A percentile compares a stretch with the other conserved stretches of the same genome.
Conservation (phyloP, 2,113 vertebrate species). For the Microtus oregoni region DNA sequence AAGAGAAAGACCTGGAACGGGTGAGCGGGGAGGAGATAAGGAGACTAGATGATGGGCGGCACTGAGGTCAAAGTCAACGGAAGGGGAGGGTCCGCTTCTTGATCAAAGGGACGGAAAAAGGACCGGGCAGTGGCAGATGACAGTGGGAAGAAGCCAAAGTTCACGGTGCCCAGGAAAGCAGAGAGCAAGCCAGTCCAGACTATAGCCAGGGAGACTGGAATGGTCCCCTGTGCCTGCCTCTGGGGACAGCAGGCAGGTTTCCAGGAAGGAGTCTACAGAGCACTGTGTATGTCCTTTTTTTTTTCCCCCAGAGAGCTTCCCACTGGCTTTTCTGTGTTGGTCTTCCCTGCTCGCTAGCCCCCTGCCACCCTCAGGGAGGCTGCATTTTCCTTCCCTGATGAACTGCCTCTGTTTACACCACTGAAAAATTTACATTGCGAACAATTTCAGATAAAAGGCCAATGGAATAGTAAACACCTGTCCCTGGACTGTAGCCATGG, state of each 20-base stretch:
- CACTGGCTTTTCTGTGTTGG: background rate
- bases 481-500: background rate
- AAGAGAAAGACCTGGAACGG: background rate
- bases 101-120: constrained; percentile 54
- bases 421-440: background rate
- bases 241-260: background rate
- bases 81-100: background rate
- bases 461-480: background rate
- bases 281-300: background rate
- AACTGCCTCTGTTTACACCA: background rate
- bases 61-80: constrained; percentile 61
- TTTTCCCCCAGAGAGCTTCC: background rate
- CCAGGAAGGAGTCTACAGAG: background rate
- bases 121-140: background rate
- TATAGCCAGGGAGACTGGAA: background rate
- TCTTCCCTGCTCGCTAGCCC: background rate
- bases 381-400: background rate
- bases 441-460: background rate
- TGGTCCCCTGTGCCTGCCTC: background rate
- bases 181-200: background rate
- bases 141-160: constrained; percentile 42
- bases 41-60: background rate
- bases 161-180: constrained; percentile 3
- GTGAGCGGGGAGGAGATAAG: constrained; percentile 52
- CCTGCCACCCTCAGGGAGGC: no score